Evolutionary conservation across 2,888 invertebrate species (phyloP).

Genomic region (Scrobipalpa costella): DNA sequence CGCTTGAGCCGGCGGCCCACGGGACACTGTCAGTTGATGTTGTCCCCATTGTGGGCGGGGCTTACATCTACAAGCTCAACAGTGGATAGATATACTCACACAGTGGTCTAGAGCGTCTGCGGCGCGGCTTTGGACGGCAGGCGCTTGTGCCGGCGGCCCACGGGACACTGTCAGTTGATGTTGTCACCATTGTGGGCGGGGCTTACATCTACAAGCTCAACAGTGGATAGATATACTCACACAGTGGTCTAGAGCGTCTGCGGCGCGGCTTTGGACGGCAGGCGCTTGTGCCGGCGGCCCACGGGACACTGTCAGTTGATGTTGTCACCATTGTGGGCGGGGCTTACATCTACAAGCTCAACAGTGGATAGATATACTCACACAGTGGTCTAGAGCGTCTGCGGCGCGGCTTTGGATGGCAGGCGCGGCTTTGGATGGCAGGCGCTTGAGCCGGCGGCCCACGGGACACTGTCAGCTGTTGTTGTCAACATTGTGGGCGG

Average conservation of each 20-base stretch:
- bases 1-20: slow-evolving; percentile 64
- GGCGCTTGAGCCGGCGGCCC: slow-evolving; percentile 63
- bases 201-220: not conserved
- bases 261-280: not conserved
- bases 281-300: not conserved
- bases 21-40: slow-evolving; percentile 90
- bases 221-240: not conserved
- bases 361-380: not conserved
- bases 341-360: not conserved
- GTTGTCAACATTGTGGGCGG: slow-evolving; percentile 93
- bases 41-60: slow-evolving; percentile 92
- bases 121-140: slow-evolving; percentile 60
- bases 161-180: slow-evolving; percentile 89
- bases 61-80: not conserved
- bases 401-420: slow-evolving; percentile 59
- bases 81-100: not conserved
- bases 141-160: slow-evolving; percentile 62
- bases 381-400: slow-evolving; percentile 54
- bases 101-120: slow-evolving; percentile 46
- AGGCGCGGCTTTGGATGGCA: slow-evolving; percentile 58
- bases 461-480: slow-evolving; percentile 88
- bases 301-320: slow-evolving; percentile 1
- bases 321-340: not conserved
- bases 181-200: slow-evolving; percentile 93
- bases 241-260: not conserved